Evolutionary conservation across 2,113 vertebrate species (phyloP), one percentile per base, ranked within the genome.

Genomic region (Hippocampus guttulatus): DNA sequence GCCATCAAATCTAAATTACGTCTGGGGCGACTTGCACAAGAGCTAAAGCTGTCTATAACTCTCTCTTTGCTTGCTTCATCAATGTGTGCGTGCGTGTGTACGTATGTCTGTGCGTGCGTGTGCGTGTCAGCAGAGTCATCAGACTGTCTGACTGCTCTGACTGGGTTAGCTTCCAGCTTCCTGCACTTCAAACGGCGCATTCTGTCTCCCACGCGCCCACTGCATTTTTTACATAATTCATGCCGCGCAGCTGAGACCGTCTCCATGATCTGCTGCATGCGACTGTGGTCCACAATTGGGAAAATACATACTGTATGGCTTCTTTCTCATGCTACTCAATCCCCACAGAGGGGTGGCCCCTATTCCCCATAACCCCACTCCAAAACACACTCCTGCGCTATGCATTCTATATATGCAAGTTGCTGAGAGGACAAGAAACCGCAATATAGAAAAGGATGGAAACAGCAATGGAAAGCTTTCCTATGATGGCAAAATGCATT

Each of bases 121-220:
- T 61, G 55, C 69, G 73, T 84, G 81, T 84, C 78, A 70, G 78
- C 72, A 21, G 68, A 75, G 77, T 84, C 83, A 83, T 83, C 81
- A 82, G 78, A 83, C 79, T 78, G 70, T 67, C 69, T 80, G 77
- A 84, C 82, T 84, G 75, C 74, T 71, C 23, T 67, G 64, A 70
- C 71, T 60, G 70, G 49, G 68, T 87, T 81, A 79, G 76, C 84
- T 87, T 85, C 81, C 74, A 87, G 75, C 61, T 65, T 82, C 55
- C 0, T 68, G 72, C 80, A 80, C 69, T 58, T 80, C 83, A 85
- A 75, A 84, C 75, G 69, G 65, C 79, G 77, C 80, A 64, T 69
- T 79, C 82, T 84, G 87, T 81, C 87, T 88, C 84, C 77, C 78
- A 84, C 89, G 67, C 84, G 76, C 83, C 88, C 78, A 74, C 84